Evolutionary conservation across 64 coral and sea anemone genomes (phyloP).

Genomic region (Anthopleura sola): DNA sequence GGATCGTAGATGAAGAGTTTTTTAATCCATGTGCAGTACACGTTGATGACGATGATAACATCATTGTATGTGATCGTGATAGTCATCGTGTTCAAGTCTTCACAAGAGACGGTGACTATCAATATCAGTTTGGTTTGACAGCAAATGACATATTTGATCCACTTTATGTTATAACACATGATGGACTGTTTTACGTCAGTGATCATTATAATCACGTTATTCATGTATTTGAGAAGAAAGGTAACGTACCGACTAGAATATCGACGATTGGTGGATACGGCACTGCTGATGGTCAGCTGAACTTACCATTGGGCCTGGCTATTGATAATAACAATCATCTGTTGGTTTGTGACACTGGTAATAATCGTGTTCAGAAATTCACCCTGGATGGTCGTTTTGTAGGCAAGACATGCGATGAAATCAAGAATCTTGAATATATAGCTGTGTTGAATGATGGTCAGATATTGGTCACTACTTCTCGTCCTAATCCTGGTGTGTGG

Average conservation of each 20-base stretch:
- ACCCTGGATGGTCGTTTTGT: neutral
- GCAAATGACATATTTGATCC: neutral
- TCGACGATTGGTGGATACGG: too few relatives aligned
- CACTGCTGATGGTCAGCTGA: neutral
- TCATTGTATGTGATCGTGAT: neutral
- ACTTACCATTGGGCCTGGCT: too few relatives aligned
- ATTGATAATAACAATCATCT: neutral
- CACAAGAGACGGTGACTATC: conserved; percentile 2
- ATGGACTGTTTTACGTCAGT: too few relatives aligned
- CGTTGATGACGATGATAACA: neutral
- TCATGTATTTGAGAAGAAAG: too few relatives aligned
- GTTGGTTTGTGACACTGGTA: neutral
- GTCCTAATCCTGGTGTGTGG: neutral
- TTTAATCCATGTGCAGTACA: neutral
- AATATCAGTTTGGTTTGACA: conserved; percentile 1
- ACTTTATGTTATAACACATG: too few relatives aligned
- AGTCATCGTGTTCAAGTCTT: conserved; percentile 22
- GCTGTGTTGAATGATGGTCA: neutral
- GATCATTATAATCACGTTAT: too few relatives aligned
- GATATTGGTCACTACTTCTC: neutral
- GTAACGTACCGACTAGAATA: too few relatives aligned
- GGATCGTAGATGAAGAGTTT: neutral
- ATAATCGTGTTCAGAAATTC: neutral
- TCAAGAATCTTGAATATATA: neutral
- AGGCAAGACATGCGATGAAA: neutral